Evolutionary conservation across 2,113 vertebrate species (phyloP).

Genomic region (Upupa epops): DNA sequence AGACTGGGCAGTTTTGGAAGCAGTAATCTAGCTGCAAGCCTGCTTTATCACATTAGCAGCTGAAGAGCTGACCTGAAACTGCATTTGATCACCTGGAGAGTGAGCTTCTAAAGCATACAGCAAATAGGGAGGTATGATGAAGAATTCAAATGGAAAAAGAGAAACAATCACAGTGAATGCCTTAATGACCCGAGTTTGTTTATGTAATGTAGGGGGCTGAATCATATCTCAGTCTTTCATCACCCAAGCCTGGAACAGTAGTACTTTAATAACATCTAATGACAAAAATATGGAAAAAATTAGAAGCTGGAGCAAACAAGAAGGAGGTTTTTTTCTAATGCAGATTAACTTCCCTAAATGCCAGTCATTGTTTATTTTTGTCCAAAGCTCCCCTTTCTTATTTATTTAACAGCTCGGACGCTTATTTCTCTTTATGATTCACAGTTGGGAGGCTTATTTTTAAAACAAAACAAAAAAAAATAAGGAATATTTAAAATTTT

Average conservation of each 20-base stretch:
- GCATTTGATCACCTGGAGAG: background rate
- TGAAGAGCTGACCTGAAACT: background rate
- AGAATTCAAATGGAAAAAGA: background rate
- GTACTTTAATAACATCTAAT: constrained; percentile 55
- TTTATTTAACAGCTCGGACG: constrained; percentile 28
- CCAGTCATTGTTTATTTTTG: constrained; percentile 64
- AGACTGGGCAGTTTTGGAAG: background rate
- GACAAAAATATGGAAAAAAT: constrained; percentile 70
- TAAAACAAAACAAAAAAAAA: no score
- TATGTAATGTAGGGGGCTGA: constrained; percentile 23
- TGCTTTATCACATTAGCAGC: background rate
- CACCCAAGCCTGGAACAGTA: constrained; percentile 60
- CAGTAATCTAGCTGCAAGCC: background rate
- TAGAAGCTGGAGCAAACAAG: constrained; percentile 7
- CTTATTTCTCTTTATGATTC: constrained; percentile 14
- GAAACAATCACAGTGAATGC: background rate
- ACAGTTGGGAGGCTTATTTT: background rate
- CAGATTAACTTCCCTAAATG: constrained; percentile 51
- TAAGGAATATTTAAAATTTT: background rate
- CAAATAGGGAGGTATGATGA: rapidly evolving
- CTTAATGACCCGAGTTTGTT: constrained; percentile 17
- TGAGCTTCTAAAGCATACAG: background rate
- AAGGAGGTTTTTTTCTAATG: background rate
- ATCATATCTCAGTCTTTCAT: constrained; percentile 51
- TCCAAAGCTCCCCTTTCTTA: constrained; percentile 19